These are phyloP conservation scores for Pseudomyrmex pallidus DNA, from an alignment of 1,140 invertebrate species.

Conservation along the genomic window DNA sequence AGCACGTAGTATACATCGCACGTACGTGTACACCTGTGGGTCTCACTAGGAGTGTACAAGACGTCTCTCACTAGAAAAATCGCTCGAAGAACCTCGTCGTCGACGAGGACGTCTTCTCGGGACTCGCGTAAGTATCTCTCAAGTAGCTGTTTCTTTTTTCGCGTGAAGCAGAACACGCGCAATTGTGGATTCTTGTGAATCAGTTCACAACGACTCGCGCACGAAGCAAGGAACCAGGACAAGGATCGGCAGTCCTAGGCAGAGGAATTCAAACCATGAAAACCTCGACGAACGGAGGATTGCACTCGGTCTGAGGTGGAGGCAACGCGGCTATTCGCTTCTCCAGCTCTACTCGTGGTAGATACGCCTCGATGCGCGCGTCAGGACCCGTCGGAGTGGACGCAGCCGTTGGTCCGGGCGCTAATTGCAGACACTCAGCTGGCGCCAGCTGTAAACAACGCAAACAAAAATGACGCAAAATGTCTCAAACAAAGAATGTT, in stretches of 20 bases:
- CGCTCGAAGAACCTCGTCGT: conserved; percentile 1
- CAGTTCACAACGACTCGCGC: neutral
- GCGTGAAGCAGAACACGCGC: no score
- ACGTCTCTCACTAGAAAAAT: neutral
- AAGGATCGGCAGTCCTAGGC: neutral
- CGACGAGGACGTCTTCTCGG: conserved; percentile 13
- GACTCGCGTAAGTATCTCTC: neutral
- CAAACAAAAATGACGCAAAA: neutral
- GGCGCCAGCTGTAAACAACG: conserved; percentile 81
- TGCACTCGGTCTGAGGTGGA: conserved; percentile 86
- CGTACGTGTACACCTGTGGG: neutral
- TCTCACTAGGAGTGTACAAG: neutral
- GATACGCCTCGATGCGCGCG: conserved; percentile 86
- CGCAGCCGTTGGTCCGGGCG: conserved; percentile 72
- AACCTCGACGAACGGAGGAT: conserved; percentile 86
- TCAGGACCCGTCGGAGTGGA: conserved; percentile 71
- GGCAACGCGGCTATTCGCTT: conserved; percentile 86
- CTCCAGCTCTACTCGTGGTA: conserved; percentile 86
- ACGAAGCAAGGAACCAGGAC: neutral
- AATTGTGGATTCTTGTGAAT: no score
- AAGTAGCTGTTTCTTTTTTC: neutral
- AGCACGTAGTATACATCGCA: neutral
- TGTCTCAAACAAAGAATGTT: neutral
- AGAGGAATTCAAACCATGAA: conserved; percentile 79
- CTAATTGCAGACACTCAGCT: conserved; percentile 87